phyloP scores from a whole-genome alignment of 2,888 invertebrate genomes.

The Trachelus tabidus region DNA sequence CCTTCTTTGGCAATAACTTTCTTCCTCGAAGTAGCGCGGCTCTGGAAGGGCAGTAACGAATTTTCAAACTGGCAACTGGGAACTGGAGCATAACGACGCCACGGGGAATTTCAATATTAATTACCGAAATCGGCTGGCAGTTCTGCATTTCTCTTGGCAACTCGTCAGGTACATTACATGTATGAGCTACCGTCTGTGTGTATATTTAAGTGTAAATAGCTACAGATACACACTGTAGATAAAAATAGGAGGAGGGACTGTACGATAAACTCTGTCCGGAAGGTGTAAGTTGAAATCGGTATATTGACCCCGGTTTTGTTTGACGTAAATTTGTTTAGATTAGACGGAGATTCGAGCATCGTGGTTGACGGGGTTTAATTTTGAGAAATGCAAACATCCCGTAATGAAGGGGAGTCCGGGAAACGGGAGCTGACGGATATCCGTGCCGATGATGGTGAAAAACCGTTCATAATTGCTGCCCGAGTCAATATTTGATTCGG shows the following conservation, averaged over 20 bases:
- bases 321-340: slow-evolving; percentile 46
- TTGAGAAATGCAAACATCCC: slow-evolving; percentile 55
- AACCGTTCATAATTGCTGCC: slow-evolving; percentile 52
- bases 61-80: slow-evolving; percentile 22
- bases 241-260: background rate
- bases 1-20: background rate
- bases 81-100: slow-evolving; percentile 27
- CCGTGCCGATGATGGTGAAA: slow-evolving; percentile 40
- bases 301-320: background rate
- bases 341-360: slow-evolving; percentile 31
- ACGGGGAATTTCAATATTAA: slow-evolving; percentile 15
- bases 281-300: background rate
- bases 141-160: background rate
- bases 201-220: background rate
- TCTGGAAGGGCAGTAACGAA: slow-evolving; percentile 14
- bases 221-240: background rate
- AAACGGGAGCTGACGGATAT: slow-evolving; percentile 34
- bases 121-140: background rate
- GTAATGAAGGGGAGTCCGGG: slow-evolving; percentile 48
- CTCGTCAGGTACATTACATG: background rate
- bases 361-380: slow-evolving; percentile 47
- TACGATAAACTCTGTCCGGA: background rate
- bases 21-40: slow-evolving; percentile 1
- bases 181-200: background rate
- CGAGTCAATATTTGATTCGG: slow-evolving; percentile 54